Evolutionary conservation across 2,113 vertebrate species (phyloP).

Genomic region (Rhinolophus sinicus): DNA sequence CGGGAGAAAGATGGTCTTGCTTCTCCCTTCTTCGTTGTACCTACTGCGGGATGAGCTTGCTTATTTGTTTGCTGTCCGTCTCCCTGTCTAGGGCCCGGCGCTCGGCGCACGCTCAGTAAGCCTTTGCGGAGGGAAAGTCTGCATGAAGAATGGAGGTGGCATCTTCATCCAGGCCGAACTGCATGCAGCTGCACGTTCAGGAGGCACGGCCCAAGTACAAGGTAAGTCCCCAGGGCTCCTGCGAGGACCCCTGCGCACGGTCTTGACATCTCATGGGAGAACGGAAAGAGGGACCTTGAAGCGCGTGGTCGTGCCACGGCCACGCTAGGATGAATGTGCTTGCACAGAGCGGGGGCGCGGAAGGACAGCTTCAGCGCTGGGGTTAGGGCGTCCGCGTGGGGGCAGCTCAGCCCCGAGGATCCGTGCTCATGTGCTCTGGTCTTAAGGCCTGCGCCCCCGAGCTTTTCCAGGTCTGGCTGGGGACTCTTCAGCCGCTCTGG

Average conservation of each 20-base stretch:
- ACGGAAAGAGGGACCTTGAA: background rate
- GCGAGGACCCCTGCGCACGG: rapidly evolving
- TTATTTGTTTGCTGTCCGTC: background rate
- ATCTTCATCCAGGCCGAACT: too few relatives aligned
- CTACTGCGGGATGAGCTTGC: background rate
- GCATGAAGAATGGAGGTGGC: background rate
- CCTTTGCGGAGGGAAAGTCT: background rate
- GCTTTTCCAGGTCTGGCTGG: background rate
- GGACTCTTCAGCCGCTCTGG: background rate
- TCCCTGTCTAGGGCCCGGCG: background rate
- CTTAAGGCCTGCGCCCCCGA: rapidly evolving
- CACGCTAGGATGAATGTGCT: background rate
- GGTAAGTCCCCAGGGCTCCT: background rate
- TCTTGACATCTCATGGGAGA: background rate
- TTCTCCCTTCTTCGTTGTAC: background rate
- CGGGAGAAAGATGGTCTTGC: background rate
- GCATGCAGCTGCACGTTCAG: background rate
- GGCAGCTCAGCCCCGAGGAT: rapidly evolving
- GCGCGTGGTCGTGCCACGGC: background rate
- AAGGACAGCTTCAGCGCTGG: rapidly evolving
- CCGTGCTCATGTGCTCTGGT: background rate
- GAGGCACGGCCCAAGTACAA: rapidly evolving
- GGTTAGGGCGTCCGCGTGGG: rapidly evolving
- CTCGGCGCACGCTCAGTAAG: rapidly evolving
- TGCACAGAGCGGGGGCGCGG: rapidly evolving